Base-by-base conservation (phyloP, 2,113 vertebrate genomes). In the Zosterops pallidus region DNA sequence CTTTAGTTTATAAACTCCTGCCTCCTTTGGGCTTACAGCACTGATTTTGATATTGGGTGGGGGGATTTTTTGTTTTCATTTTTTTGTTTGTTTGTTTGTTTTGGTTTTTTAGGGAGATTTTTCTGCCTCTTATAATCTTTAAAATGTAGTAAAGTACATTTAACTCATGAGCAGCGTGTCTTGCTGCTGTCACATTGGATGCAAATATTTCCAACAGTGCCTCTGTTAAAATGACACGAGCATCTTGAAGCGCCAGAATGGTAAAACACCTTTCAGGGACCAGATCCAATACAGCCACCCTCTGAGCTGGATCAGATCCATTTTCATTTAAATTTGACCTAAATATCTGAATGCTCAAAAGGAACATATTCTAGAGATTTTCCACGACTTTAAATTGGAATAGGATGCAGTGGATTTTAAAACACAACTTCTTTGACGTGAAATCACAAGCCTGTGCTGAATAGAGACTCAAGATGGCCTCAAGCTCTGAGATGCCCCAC, bases 281-380 rank as follows among this genome's bases (percentile, higher is more conserved):
- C 69, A 76, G 84, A 94, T 90, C 60, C 89, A 92, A 83, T 41
- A 80, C 17, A 83, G 85, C 68, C 77, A 88, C 35, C 29, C 71
- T 86, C 84, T 55, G 78, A 94, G 75, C 63, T 95, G 88, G 78
- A 91, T 69, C 64, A 82, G 63, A 89, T 93, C 86, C 80, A 70
- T 70, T 92, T 93, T 78, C 89, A 95, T 82, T 88, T 91, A 86
- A 87, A 83, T 95, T 91, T 95, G 83, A 94, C 94, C 90, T 85
- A 88, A 90, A 91, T 89, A 95, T 37, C 53, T 47, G 52, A 92
- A 72, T 1, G 23, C 60, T 92, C 63, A 37, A 53, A 74, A 95
- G 29, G 53, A 95, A 77, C 44, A 29, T 8, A 33, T 20, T 72
- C 57, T 19, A 53, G 46, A 95, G 46, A 88, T 78, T 81, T 81